Percentiles rank a stretch among this genome's conserved stretches.
Evolutionary conservation across 2,888 invertebrate species (phyloP).

Genomic region (Willowsia nigromaculata): DNA sequence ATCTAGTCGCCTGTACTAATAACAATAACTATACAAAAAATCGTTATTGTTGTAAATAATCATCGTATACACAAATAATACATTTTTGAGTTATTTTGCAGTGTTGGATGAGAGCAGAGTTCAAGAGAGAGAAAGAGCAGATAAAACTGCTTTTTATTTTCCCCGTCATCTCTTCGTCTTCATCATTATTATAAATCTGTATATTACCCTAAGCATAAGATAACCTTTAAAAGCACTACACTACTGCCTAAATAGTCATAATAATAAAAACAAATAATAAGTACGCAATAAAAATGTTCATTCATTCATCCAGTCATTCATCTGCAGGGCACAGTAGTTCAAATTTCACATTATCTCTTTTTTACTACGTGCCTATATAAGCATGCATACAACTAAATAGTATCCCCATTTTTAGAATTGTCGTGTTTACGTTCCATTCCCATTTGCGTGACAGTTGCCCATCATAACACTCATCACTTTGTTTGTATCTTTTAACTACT

Average conservation of each 20-base stretch:
- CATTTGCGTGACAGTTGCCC: constrained; percentile 26
- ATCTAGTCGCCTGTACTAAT: too few species aligned
- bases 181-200: background rate
- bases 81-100: background rate
- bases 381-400: background rate
- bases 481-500: background rate
- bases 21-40: background rate
- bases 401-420: background rate
- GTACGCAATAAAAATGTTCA: background rate
- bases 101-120: background rate
- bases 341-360: background rate
- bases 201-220: background rate
- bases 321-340: background rate
- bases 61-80: constrained; percentile 56
- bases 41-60: too few species aligned
- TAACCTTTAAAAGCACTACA: background rate
- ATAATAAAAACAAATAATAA: background rate
- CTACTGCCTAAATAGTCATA: background rate
- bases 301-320: background rate
- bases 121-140: background rate
- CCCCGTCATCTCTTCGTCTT: background rate
- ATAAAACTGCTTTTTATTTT: background rate
- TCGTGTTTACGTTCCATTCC: constrained; percentile 23
- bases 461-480: constrained; percentile 35
- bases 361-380: background rate